Conservation (phyloP, 1,140 invertebrate species). For the Akabosia matsudoensis region DNA sequence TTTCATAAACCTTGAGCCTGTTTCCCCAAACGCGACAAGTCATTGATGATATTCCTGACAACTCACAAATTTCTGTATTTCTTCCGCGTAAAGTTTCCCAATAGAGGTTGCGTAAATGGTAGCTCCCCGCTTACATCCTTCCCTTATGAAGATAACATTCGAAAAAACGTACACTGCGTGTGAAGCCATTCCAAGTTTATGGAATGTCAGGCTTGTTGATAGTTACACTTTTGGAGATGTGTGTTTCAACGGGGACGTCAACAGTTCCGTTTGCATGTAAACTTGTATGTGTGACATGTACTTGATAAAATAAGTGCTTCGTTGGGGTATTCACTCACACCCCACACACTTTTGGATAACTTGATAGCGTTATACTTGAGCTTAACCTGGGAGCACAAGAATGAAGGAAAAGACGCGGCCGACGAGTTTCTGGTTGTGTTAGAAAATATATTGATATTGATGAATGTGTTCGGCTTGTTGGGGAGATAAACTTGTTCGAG, state of each 20-base stretch:
- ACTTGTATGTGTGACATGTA: not conserved
- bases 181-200: too few relatives aligned
- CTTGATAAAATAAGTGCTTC: not conserved
- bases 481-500: slow-evolving; percentile 1
- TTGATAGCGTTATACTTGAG: not conserved
- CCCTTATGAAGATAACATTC: too few relatives aligned
- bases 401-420: not conserved
- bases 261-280: too few relatives aligned
- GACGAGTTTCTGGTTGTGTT: not conserved
- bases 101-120: too few relatives aligned
- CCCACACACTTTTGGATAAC: not conserved
- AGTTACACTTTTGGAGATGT: not conserved
- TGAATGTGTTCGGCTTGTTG: not conserved
- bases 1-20: too few relatives aligned
- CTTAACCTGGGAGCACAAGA: not conserved
- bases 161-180: too few relatives aligned
- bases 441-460: not conserved
- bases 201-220: too few relatives aligned
- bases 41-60: too few relatives aligned
- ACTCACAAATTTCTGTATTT: too few relatives aligned
- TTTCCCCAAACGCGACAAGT: too few relatives aligned
- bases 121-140: too few relatives aligned
- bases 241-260: not conserved
- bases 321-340: slow-evolving; percentile 1
- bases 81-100: too few relatives aligned